Conservation (phyloP, 2,888 invertebrate genomes). For the Drosophila phalerata region DNA sequence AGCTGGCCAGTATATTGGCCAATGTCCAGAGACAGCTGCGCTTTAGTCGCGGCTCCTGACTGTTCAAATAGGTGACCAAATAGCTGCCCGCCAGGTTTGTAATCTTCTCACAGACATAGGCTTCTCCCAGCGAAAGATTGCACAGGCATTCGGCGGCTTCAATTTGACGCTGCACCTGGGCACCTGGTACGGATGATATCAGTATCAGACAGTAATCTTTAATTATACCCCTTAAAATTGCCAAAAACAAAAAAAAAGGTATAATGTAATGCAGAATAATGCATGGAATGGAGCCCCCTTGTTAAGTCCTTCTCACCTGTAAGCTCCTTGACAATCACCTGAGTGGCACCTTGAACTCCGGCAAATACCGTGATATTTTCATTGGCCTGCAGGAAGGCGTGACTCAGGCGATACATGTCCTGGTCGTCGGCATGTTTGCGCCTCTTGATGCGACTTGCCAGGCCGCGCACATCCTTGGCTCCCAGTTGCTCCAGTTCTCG, state of each 20-base stretch:
- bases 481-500: slow-evolving; percentile 77
- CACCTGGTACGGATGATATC: slow-evolving; percentile 58
- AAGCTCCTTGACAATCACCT: slow-evolving; percentile 83
- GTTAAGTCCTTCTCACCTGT: slow-evolving; percentile 72
- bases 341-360: slow-evolving; percentile 81
- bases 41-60: slow-evolving; percentile 72
- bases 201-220: too few relatives aligned
- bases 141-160: slow-evolving; percentile 83
- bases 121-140: slow-evolving; percentile 83
- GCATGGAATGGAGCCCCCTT: too few relatives aligned
- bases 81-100: slow-evolving; percentile 81
- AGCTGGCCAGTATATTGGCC: slow-evolving; percentile 79
- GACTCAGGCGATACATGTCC: slow-evolving; percentile 82
- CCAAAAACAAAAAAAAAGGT: too few relatives aligned
- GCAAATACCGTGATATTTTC: slow-evolving; percentile 82
- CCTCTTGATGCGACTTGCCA: slow-evolving; percentile 83
- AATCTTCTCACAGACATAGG: slow-evolving; percentile 82
- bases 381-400: slow-evolving; percentile 82
- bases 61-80: slow-evolving; percentile 80
- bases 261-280: too few relatives aligned
- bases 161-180: slow-evolving; percentile 74
- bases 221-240: too few relatives aligned
- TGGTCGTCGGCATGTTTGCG: slow-evolving; percentile 82
- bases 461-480: slow-evolving; percentile 79
- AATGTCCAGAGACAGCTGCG: slow-evolving; percentile 83